phyloP scores from a whole-genome alignment of 2,888 invertebrate species.

The Drosophila eohydei region DNA sequence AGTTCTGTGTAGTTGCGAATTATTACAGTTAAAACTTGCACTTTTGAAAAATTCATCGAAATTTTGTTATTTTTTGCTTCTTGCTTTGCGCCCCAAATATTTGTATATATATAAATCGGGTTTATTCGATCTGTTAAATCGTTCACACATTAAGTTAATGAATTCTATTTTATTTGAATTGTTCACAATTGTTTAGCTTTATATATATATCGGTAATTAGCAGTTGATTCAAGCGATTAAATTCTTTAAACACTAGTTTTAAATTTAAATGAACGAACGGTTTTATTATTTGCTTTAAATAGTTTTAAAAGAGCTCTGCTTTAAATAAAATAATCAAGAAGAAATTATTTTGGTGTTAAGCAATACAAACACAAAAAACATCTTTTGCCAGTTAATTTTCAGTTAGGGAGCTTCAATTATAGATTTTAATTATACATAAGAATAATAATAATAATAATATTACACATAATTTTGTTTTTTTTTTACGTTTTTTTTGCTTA shows the following conservation, averaged over 20 bases:
- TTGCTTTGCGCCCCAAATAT: conserved; percentile 19
- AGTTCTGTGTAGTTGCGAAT: conserved; percentile 50
- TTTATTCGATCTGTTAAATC: conserved; percentile 15
- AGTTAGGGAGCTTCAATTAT: conserved; percentile 11
- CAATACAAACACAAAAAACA: conserved; percentile 32
- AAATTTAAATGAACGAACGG: conserved; percentile 50
- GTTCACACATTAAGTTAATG: conserved; percentile 19
- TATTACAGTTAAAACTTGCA: conserved; percentile 63
- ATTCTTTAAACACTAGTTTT: conserved; percentile 45
- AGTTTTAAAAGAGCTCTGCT: conserved; percentile 31
- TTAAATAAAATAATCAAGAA: conserved; percentile 11
- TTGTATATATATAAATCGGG: conserved; percentile 15
- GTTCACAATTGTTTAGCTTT: conserved; percentile 48
- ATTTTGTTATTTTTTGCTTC: neutral
- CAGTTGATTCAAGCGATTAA: conserved; percentile 50
- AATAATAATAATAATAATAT: conserved; percentile 32
- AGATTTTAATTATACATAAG: conserved; percentile 49
- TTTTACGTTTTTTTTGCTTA: conserved; percentile 38
- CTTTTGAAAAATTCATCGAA: conserved; percentile 50
- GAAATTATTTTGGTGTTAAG: conserved; percentile 44
- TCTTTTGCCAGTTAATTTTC: conserved; percentile 21
- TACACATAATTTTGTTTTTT: conserved; percentile 46
- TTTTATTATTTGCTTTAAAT: conserved; percentile 35
- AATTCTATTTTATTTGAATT: conserved; percentile 36
- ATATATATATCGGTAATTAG: conserved; percentile 19